These are phyloP conservation scores for Allophyes oxyacanthae DNA, from an alignment of 2,888 invertebrate species.

Conservation along the genomic window DNA sequence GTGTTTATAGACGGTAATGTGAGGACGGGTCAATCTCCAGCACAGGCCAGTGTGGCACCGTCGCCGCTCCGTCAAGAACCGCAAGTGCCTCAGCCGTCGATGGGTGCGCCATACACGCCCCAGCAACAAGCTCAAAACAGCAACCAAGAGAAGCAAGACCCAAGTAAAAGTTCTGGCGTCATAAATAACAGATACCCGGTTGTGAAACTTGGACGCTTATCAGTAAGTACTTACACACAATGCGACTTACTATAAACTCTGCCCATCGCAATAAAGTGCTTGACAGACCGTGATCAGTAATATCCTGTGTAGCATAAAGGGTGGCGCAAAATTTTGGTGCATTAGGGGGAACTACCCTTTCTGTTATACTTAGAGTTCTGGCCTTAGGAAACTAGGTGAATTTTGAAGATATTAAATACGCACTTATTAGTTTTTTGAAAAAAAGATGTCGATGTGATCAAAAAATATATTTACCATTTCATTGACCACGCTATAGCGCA, in stretches of 20 bases:
- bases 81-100: constrained; percentile 85
- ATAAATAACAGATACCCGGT: constrained; percentile 82
- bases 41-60: constrained; percentile 90
- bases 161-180: constrained; percentile 68
- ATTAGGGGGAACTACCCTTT: too few relatives aligned
- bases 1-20: constrained; percentile 78
- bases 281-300: too few relatives aligned
- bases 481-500: too few relatives aligned
- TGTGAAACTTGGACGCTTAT: constrained; percentile 85
- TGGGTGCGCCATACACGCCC: constrained; percentile 82
- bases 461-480: too few relatives aligned
- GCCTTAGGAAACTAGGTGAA: too few relatives aligned
- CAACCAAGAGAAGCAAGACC: constrained; percentile 76
- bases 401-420: too few relatives aligned
- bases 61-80: constrained; percentile 86
- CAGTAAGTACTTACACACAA: constrained; percentile 75
- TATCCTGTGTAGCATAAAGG: too few relatives aligned
- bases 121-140: constrained; percentile 61
- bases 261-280: neutral
- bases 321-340: too few relatives aligned
- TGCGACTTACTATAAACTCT: neutral
- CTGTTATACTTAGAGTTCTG: too few relatives aligned
- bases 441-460: too few relatives aligned
- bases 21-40: constrained; percentile 89
- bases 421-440: too few relatives aligned